Conservation (phyloP, 2,888 invertebrate genomes). For the Ochropleura plecta region DNA sequence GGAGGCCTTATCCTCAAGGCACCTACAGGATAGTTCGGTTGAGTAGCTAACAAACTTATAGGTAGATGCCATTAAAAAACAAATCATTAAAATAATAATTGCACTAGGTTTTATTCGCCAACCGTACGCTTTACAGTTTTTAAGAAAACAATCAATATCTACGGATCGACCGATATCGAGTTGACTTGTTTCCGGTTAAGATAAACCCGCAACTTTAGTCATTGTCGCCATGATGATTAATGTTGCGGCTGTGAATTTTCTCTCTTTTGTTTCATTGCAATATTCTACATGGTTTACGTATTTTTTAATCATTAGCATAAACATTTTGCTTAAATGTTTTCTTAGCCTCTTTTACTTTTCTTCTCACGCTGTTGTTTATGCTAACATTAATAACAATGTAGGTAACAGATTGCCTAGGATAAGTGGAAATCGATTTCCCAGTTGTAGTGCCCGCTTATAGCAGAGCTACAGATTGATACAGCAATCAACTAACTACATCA, state of each 20-base stretch:
- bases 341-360: not conserved
- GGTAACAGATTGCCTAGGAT: not conserved
- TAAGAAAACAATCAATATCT: constrained; percentile 35
- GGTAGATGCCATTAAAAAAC: no score
- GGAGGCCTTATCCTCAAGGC: no score
- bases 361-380: not conserved
- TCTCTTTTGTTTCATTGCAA: not conserved
- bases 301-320: not conserved
- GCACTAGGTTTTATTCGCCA: not conserved
- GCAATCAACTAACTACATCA: no score
- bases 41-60: no score
- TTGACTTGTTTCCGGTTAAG: constrained; percentile 13
- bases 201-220: not conserved
- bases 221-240: not conserved
- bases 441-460: no score
- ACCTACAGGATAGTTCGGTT: no score
- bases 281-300: not conserved
- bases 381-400: not conserved
- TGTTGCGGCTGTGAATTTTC: not conserved
- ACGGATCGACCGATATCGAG: constrained; percentile 10
- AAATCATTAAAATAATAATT: no score
- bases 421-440: no score
- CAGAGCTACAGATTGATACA: no score
- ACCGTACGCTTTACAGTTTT: constrained; percentile 26
- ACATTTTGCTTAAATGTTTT: constrained; percentile 13